Conservation (phyloP, 2,888 invertebrate genomes). For the Pecten maximus region DNA sequence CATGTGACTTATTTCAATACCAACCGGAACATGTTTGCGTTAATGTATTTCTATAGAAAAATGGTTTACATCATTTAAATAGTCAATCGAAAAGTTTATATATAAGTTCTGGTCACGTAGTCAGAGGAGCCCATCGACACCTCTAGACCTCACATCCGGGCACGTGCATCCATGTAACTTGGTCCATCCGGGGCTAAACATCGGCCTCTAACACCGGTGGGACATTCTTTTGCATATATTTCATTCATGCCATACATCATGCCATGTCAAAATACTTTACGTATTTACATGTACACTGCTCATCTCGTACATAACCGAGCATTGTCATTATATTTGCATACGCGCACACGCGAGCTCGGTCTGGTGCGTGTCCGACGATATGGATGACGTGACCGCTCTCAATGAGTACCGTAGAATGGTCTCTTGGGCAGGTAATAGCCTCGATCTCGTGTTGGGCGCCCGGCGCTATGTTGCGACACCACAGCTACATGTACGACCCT, state of each 20-base stretch:
- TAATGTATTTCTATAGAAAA: too few relatives aligned
- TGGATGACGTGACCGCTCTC: background rate
- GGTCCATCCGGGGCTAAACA: background rate
- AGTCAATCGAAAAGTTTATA: too few relatives aligned
- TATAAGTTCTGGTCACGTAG: background rate
- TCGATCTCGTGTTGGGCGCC: background rate
- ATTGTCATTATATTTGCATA: background rate
- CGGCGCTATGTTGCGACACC: background rate
- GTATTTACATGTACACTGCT: background rate
- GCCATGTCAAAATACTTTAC: background rate
- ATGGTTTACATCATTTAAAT: too few relatives aligned
- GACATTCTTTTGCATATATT: background rate
- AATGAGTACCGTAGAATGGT: background rate
- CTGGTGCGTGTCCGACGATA: background rate
- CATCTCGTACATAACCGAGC: background rate
- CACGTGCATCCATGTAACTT: background rate
- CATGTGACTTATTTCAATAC: too few relatives aligned
- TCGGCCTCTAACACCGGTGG: background rate
- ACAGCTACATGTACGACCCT: too few relatives aligned
- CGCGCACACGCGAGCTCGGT: background rate
- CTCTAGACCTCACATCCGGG: background rate
- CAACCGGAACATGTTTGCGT: too few relatives aligned
- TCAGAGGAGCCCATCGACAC: background rate
- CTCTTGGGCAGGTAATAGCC: background rate
- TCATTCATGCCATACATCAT: background rate